phyloP scores from a whole-genome alignment of 2,113 vertebrate genomes.

The Sinocyclocheilus anophthalmus region DNA sequence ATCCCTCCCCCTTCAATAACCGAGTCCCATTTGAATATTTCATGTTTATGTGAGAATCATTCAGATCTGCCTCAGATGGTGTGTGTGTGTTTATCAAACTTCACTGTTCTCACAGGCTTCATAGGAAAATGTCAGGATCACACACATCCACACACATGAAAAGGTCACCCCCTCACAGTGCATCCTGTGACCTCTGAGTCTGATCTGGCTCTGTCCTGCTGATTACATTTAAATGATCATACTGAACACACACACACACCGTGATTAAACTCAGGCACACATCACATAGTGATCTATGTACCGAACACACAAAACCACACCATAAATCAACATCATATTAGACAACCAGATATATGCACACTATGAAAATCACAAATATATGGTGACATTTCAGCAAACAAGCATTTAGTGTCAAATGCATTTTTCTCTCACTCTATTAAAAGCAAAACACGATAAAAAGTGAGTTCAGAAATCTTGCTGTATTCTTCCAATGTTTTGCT shows the following conservation, averaged over 20 bases:
- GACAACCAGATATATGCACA: neutral
- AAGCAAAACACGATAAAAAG: no score
- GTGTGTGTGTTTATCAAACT: conserved; percentile 41
- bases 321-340: neutral
- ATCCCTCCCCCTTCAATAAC: neutral
- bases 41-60: conserved; percentile 30
- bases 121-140: conserved; percentile 52
- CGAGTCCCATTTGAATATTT: conserved; percentile 27
- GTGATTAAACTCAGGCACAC: neutral
- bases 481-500: neutral
- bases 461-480: neutral
- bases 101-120: conserved; percentile 40
- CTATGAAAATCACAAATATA: neutral
- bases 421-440: no score
- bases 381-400: neutral
- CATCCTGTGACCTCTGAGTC: conserved; percentile 38
- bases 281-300: neutral
- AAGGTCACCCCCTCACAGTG: conserved; percentile 47
- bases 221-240: conserved; percentile 21
- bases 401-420: no score
- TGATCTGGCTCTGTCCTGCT: conserved; percentile 23
- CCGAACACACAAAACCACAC: neutral
- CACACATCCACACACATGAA: conserved; percentile 33
- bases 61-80: conserved; percentile 11
- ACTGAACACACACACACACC: conserved; percentile 15